Conservation (phyloP, 2,797 vertebrate species). For the Notoglanidium macrostoma region DNA sequence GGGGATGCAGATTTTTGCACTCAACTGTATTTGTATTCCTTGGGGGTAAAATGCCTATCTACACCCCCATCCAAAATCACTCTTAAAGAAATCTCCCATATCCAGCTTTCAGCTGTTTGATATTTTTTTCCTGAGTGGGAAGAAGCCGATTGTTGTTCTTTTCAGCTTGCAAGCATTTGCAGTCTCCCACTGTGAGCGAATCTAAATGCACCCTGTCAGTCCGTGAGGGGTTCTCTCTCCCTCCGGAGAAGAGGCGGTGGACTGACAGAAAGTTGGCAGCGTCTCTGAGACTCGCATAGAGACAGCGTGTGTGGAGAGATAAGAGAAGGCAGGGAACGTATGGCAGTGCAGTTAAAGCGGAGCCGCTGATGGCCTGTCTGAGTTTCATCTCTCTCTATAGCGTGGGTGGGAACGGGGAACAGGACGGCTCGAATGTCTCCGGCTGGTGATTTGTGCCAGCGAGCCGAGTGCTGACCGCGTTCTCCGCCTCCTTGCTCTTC, state of each 20-base stretch:
- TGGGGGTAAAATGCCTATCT: not conserved
- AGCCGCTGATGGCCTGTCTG: conserved; percentile 38
- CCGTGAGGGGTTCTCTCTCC: conserved; percentile 20
- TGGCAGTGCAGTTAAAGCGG: not conserved
- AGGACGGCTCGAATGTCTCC: conserved; percentile 44
- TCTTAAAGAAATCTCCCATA: conserved; percentile 23
- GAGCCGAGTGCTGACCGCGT: not conserved
- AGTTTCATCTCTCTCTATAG: conserved; percentile 26
- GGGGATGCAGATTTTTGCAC: not conserved
- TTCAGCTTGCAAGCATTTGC: conserved; percentile 15
- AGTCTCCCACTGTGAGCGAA: conserved; percentile 16
- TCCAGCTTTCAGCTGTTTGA: conserved; percentile 6
- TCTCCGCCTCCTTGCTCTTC: conserved; percentile 22
- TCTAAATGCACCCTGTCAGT: conserved; percentile 44
- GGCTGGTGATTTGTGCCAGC: conserved; percentile 33
- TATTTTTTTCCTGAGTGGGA: conserved; percentile 8
- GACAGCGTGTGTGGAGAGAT: conserved; percentile 48
- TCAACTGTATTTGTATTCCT: not conserved
- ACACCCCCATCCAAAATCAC: conserved; percentile 11
- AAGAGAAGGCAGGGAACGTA: conserved; percentile 25
- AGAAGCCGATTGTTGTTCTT: conserved; percentile 1
- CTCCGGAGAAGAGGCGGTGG: conserved; percentile 26
- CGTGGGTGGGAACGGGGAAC: conserved; percentile 31
- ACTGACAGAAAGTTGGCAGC: conserved; percentile 49
- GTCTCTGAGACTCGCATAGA: conserved; percentile 42